Evolutionary conservation across 2,888 invertebrate species (phyloP).

Genomic region (Ophonus ardosiacus): DNA sequence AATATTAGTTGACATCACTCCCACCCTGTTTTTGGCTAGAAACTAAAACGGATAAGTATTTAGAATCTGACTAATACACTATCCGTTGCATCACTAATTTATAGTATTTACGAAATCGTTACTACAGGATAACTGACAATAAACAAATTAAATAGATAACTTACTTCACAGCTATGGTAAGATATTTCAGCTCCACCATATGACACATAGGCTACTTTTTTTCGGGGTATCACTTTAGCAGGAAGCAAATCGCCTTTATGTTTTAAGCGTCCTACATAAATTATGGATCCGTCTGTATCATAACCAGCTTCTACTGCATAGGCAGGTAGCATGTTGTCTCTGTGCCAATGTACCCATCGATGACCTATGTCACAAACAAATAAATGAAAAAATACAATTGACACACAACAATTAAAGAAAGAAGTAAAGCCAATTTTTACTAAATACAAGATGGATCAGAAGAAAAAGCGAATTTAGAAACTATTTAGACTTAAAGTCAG

Average conservation of each 20-base stretch:
- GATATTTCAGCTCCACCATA: slow-evolving; percentile 80
- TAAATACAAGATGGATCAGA: too few relatives aligned
- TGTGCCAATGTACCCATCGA: slow-evolving; percentile 75
- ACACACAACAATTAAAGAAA: too few relatives aligned
- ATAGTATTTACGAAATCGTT: too few relatives aligned
- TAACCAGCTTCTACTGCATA: slow-evolving; percentile 81
- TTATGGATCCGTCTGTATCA: slow-evolving; percentile 84
- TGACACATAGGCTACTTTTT: slow-evolving; percentile 81
- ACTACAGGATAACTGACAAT: too few relatives aligned
- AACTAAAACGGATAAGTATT: too few relatives aligned
- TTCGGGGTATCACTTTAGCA: slow-evolving; percentile 83
- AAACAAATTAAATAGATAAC: neutral
- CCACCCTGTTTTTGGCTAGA: too few relatives aligned
- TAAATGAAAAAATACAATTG: neutral
- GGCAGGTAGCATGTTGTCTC: slow-evolving; percentile 76
- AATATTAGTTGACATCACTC: too few relatives aligned
- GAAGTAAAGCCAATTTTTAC: too few relatives aligned
- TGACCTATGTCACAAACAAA: slow-evolving; percentile 68
- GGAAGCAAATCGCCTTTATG: slow-evolving; percentile 83
- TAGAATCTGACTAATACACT: too few relatives aligned
- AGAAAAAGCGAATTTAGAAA: too few relatives aligned
- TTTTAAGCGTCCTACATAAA: slow-evolving; percentile 85
- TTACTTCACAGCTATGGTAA: slow-evolving; percentile 76
- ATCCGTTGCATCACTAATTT: too few relatives aligned
- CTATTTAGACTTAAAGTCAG: too few relatives aligned